Base-by-base conservation (phyloP, 2,113 vertebrate species). In the Herpetotheres cachinnans region DNA sequence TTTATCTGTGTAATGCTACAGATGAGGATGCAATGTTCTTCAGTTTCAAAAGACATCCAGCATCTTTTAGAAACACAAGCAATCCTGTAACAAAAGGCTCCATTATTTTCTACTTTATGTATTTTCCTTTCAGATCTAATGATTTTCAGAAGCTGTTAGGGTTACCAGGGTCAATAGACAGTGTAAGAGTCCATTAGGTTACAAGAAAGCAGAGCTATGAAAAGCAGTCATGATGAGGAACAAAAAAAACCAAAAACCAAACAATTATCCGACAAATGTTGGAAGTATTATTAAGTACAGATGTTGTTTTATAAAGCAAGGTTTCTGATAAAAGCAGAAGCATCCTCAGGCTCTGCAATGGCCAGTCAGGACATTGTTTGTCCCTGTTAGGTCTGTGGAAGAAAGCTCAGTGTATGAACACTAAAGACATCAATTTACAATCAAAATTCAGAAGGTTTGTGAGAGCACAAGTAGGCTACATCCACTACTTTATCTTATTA, bases 81-180 rank as follows among this genome's bases (percentile, higher is more conserved):
- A 76, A 47, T 36, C 9, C 21, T 42, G 2, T 84, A 79, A 91
- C 21, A 91, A 82, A 86, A 85, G 16, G 7, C 25, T 81, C 79
- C 18, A 36, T 93, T 94, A 14, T 89, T 84, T 63, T 54, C 71
- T 63, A 30, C 29, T 50, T 94, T 40, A 36, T 10, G 4, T 32
- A 40, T 76, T 94, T 91, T 69, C 49, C 73, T 87, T 94, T 93
- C 44, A 72, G 56, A 63, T 71, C 26, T 36, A 89, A 95, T 85
- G 81, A 85, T 87, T 89, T 94, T 74, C 56, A 65, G 40, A 79
- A 65, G 40, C 79, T 71, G 17, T 88, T 71, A 62, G 78, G 61
- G 42, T 90, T 82, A 44, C 2, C 0, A 0, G 73, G 22, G 65
- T 95, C 84, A 70, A 61, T 3, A 55, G 32, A 9, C 7, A 65